Percentiles rank a stretch among this genome's conserved stretches.
These are phyloP conservation scores for Ceratoteleas bidentatus DNA, from an alignment of 1,140 invertebrate species.

Conservation along the genomic window DNA sequence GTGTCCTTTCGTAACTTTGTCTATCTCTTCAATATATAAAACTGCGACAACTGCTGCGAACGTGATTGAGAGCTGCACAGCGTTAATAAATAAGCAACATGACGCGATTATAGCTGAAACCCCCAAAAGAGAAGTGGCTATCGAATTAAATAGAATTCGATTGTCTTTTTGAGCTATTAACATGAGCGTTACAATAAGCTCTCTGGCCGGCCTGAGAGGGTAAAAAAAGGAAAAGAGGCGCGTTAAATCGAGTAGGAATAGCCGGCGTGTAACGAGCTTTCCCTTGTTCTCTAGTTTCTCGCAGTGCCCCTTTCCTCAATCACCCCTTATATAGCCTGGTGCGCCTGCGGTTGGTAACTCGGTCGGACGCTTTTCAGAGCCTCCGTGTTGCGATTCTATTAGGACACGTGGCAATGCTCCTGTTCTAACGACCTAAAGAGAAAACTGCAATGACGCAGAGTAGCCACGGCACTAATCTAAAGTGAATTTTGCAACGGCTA, in stretches of 20 bases:
- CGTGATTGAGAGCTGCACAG: too few species aligned
- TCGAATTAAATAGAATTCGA: constrained; percentile 43
- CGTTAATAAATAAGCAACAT: not conserved
- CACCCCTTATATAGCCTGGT: constrained; percentile 49
- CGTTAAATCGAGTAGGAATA: constrained; percentile 55
- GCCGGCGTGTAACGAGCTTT: constrained; percentile 55
- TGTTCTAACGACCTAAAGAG: constrained; percentile 66
- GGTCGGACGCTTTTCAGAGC: constrained; percentile 66
- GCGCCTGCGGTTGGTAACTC: constrained; percentile 60
- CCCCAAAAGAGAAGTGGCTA: not conserved
- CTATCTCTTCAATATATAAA: too few species aligned
- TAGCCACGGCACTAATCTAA: constrained; percentile 64
- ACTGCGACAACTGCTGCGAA: too few species aligned
- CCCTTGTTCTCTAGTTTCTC: constrained; percentile 63
- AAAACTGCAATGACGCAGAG: constrained; percentile 65
- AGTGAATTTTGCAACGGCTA: constrained; percentile 64
- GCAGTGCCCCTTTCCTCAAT: constrained; percentile 53
- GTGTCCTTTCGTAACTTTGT: too few species aligned
- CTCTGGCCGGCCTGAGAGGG: constrained; percentile 12
- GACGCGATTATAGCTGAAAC: not conserved
- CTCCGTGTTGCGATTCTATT: constrained; percentile 65
- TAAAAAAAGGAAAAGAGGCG: constrained; percentile 33
- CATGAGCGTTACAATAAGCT: constrained; percentile 38
- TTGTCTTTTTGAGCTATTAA: constrained; percentile 41
- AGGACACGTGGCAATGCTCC: constrained; percentile 63